Base-by-base conservation (phyloP, 2,888 invertebrate species). In the Cremastinae sp. region DNA sequence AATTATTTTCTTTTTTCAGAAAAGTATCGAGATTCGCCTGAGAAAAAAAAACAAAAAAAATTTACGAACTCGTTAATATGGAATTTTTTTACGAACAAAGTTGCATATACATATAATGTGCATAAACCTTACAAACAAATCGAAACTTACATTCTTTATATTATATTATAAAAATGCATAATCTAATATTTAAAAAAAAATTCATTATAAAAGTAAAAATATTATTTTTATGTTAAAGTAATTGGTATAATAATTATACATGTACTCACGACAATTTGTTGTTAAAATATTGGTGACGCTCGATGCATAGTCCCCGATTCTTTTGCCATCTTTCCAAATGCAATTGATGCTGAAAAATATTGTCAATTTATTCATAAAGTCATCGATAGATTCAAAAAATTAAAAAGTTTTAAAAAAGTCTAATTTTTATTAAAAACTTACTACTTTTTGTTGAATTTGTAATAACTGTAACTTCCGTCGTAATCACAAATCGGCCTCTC, bases 391-490 rank as follows among this genome's bases (percentile, higher is more conserved):
- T 47, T 1, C 16, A 0, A 9, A n/a, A 16, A 2, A 8, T 12
- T 58, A 16, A 16, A 3, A 66, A 34, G 8, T 22, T 7, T 1
- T 14, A 0, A 34, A 10, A 36, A n/a, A n/a, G n/a, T 1, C 53
- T 22, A 18, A 69, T 45, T 16, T 45, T 41, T 36, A 59, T 51
- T 51, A 53, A 61, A 54, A 70, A 90, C 92, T 91, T 90, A 93
- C 93, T 91, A 90, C 84, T 92, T 92, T 78, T 91, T 91, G 68
- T 81, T 79, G 73, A 93, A 90, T 83, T 91, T 91, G 83, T 91
- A 92, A 43, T 90, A 85, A 14, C 93, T 93, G 84, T 92, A 94
- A 80, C 92, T 92, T 12, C 94, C 94, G 85, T 94, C 94, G 78
- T 91, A 93, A 84, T 94, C 93, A 84, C 94, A 95, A 76, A 91